Base-by-base conservation (phyloP, 2,888 invertebrate genomes). In the Ischnus inquisitorius region DNA sequence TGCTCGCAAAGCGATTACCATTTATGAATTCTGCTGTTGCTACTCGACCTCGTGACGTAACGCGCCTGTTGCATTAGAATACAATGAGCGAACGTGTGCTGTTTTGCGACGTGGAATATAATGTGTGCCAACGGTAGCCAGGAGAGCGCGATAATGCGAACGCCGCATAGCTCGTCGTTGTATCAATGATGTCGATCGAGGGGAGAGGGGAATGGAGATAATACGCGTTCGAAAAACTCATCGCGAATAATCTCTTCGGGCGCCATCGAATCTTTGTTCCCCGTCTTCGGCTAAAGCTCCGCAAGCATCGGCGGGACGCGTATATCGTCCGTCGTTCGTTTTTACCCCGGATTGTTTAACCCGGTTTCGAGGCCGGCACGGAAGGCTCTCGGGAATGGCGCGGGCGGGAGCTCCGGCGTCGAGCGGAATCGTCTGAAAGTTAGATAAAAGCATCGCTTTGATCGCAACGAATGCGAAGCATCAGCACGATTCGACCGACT, bases 381-480 rank as follows among this genome's bases (percentile, higher is more conserved):
- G 3, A 2, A 28, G 57, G 25, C n/a, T 57, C 25, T 25, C 28
- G 25, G 25, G 4, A 57, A 28, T 25, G 57, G 57, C 25, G 3
- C 25, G 22, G 4, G 57, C 14, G 14, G 5, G 34, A 34, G 34
- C 34, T 34, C 34, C 34, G 19, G 65, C 65, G 6, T 10, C 12
- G 16, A 16, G 19, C 72, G n/a, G 60, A 60, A 60, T 69, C 60
- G 72, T 43, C 25, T 64, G 65, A 79, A 65, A 76, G 67, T 65
- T 57, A 77, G 72, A 80, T 88, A 87, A 87, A 89, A 88, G 86
- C 76, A 41, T 75, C 43, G 81, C 79, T 87, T 81, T 77, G 81
- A 84, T 83, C 84, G 80, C 74, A 51, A 10, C 64, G 64, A 41
- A 64, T 69, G 62, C 34, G 57, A 75, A 51, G 65, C 67, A 79